Conservation (phyloP, 2,113 vertebrate genomes). For the Ia io region DNA sequence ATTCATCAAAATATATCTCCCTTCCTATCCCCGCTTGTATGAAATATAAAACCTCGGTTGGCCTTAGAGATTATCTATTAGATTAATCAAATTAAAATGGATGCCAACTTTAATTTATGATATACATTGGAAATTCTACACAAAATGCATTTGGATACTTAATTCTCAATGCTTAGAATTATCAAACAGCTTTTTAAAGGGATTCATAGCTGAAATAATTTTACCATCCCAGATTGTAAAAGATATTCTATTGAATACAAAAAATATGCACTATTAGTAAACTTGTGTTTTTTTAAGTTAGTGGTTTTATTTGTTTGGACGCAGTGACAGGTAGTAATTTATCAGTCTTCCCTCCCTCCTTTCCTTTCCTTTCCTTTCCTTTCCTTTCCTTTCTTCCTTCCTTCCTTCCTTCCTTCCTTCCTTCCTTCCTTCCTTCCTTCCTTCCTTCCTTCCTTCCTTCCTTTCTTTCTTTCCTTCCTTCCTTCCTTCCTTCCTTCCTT, state of each 20-base stretch:
- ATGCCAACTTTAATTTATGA: neutral
- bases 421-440: no score
- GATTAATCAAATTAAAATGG: neutral
- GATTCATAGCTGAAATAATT: neutral
- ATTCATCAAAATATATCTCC: neutral
- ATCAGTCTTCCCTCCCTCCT: neutral
- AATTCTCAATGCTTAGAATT: constrained; percentile 39
- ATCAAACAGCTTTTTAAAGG: neutral
- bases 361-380: no score
- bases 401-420: no score
- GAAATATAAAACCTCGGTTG: neutral
- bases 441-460: no score
- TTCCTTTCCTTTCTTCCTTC: no score
- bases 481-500: no score
- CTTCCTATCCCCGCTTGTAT: neutral
- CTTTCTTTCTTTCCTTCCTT: no score
- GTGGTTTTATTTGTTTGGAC: constrained; percentile 11
- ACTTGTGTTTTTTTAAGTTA: neutral
- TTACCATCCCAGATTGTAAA: neutral
- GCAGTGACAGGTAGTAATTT: constrained; percentile 11
- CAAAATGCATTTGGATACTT: neutral
- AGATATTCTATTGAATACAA: neutral
- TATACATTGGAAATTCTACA: neutral
- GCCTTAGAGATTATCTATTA: neutral
- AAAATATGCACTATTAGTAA: neutral